Base-by-base conservation (phyloP, 2,113 vertebrate genomes). In the Coptodon rendalli region DNA sequence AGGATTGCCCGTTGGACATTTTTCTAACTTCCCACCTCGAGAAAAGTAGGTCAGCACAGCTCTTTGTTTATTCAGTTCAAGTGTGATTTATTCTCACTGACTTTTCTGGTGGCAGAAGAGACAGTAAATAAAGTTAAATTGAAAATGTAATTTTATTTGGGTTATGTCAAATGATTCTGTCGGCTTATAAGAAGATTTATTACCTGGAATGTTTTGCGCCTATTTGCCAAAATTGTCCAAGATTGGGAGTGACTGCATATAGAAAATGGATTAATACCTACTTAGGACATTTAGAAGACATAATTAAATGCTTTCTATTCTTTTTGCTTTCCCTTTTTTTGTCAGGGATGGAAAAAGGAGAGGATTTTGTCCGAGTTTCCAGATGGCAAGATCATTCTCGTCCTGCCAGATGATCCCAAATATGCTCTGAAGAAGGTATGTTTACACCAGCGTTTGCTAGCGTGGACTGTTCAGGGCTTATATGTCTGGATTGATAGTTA, bases 311-410 rank as follows among this genome's bases (percentile, higher is more conserved):
- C 2, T 54, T 54, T 53, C 10, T 16, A 2, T 16, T 45, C 29
- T 22, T 24, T 31, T 59, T 19, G 11, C 36, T 54, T 27, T 54
- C 9, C 6, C 29, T 0, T 19, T 63, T 40, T 40, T 29, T 38
- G 16, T 13, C 73, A 99, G 99, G 99, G 98, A 5, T 99, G 99
- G 98, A 99, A 99, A 95, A 99, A 99, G 73, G 98, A 99, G 94
- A 97, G 98, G 93, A 98, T 99, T 95, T 95, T 99, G 92, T 96
- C 96, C 17, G 98, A 99, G 92, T 99, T 97, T 94, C 99, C 98
- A 3, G 99, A 99, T 90, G 99, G 99, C 81, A 99, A 98, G 93
- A 98, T 99, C 91, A 99, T 99, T 93, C 98, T 99, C 87, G 98
- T 99, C 87, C 97, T 99, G 93, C 99, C 99, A 71, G 98, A 99